These are phyloP conservation scores for Balanococcus diminutus DNA, from an alignment of 2,888 invertebrate genomes.

Conservation along the genomic window DNA sequence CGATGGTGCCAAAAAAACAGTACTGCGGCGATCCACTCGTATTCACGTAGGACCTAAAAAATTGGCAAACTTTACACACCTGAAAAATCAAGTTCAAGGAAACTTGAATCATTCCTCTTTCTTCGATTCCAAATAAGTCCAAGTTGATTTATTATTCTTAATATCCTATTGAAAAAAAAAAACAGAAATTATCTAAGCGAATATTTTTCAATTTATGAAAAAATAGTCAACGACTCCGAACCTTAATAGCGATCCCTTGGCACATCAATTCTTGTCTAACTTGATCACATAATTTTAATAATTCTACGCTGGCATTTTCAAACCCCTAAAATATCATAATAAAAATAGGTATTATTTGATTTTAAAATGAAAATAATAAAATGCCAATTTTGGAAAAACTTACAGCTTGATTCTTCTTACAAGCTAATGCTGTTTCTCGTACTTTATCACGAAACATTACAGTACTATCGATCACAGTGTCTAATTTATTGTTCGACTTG, in stretches of 20 bases:
- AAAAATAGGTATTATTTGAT: neutral
- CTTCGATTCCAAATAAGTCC: neutral
- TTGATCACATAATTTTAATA: slow-evolving; percentile 38
- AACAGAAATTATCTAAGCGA: neutral
- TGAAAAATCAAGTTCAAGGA: neutral
- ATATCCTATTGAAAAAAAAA: slow-evolving; percentile 29
- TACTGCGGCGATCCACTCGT: too few relatives aligned
- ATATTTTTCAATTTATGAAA: too few relatives aligned
- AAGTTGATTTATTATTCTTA: slow-evolving; percentile 24
- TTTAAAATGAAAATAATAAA: neutral
- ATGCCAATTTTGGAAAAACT: neutral
- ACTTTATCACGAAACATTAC: slow-evolving; percentile 58
- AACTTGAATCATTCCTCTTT: neutral
- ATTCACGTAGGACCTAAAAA: too few relatives aligned
- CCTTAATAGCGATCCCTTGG: slow-evolving; percentile 26
- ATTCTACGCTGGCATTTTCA: neutral
- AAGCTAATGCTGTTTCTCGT: slow-evolving; percentile 56
- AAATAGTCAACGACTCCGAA: neutral
- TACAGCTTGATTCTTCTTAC: neutral
- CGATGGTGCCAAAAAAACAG: too few relatives aligned
- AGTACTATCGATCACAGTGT: slow-evolving; percentile 57
- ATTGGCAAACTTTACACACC: neutral
- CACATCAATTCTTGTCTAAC: neutral
- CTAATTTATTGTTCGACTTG: slow-evolving; percentile 37
- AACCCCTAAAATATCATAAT: neutral